Evolutionary conservation across 2,888 invertebrate species (phyloP), one percentile per base, ranked within the genome.

Genomic region (Tricholauxania praeusta): DNA sequence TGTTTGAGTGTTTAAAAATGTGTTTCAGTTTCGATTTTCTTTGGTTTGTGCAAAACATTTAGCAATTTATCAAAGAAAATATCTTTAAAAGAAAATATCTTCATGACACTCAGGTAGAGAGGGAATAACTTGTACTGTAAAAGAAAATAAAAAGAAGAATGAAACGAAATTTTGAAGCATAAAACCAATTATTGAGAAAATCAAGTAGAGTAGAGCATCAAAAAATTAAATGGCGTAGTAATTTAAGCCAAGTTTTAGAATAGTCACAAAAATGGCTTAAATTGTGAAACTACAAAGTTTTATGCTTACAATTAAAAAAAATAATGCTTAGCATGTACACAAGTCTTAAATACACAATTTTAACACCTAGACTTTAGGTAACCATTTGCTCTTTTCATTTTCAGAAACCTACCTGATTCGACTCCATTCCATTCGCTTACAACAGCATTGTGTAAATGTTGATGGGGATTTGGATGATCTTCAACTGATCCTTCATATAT

Each of bases 371-470:
- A 39, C 39, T 39, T 39, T 1, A 39, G 10, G 7, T 39, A 8
- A 39, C 8, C 14, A 53, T 39, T 22, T 14, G 22, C 48, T 19
- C 32, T 32, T 15, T 14, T 68, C 15, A 15, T 66, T 52, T 66
- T 22, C n/a, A 72, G 53, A 68, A 51, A 80, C 80, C 77, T 80
- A 87, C 87, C 87, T 76, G 86, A 86, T 79, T 86, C 87, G 49
- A 86, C 82, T 19, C 87, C 87, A 78, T 87, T 86, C 86, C 86
- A 86, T 79, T 86, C 87, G 72, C 85, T 85, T 73, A 85, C 82
- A 49, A 87, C 85, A 4, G 83, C 79, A 75, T 87, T 85, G 72
- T 86, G 87, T 74, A 83, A 79, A 76, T 81, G 81, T 73, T 87
- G 87, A 63, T 82, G 84, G 3, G 84, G 86, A 79, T 87, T 86